Percentiles rank a stretch among this genome's conserved stretches.
These are phyloP conservation scores for Zaprionus africanus DNA, from an alignment of 1,140 invertebrate genomes.

Conservation along the genomic window DNA sequence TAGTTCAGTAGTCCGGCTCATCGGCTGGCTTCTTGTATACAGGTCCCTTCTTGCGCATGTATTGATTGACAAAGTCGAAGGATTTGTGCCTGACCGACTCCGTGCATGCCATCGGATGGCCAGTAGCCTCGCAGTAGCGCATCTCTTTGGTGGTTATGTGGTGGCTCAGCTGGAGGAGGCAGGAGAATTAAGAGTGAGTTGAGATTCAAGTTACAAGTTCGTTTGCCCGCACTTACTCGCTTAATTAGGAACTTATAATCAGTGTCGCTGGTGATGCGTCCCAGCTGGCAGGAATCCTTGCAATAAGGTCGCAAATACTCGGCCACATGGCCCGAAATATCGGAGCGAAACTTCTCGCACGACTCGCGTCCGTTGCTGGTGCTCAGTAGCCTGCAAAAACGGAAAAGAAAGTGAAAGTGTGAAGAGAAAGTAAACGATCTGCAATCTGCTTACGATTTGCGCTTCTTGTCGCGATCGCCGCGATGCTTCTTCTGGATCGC, in stretches of 20 bases:
- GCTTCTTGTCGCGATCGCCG: constrained; percentile 44
- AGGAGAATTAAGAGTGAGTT: neutral
- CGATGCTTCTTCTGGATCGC: constrained; percentile 47
- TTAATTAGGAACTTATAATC: constrained; percentile 98
- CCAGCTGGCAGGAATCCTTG: constrained; percentile 90
- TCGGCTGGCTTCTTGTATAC: constrained; percentile 64
- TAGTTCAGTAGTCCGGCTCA: constrained; percentile 59
- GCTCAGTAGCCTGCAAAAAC: constrained; percentile 22
- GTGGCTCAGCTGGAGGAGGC: constrained; percentile 91
- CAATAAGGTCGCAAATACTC: constrained; percentile 95
- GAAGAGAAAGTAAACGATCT: neutral
- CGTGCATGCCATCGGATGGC: constrained; percentile 91
- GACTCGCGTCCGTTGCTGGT: constrained; percentile 52
- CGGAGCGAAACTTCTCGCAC: constrained; percentile 94
- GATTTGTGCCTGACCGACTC: constrained; percentile 97
- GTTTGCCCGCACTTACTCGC: constrained; percentile 89
- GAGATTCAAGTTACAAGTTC: neutral
- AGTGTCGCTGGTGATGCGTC: constrained; percentile 93
- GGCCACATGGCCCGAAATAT: constrained; percentile 96
- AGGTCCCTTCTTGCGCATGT: constrained; percentile 96
- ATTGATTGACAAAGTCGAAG: constrained; percentile 97
- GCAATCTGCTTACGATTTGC: constrained; percentile 39
- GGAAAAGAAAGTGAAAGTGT: neutral
- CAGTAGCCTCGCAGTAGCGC: constrained; percentile 94
- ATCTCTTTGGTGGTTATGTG: constrained; percentile 98